Conservation (phyloP, 2,797 vertebrate genomes). For the Trachurus trachurus region DNA sequence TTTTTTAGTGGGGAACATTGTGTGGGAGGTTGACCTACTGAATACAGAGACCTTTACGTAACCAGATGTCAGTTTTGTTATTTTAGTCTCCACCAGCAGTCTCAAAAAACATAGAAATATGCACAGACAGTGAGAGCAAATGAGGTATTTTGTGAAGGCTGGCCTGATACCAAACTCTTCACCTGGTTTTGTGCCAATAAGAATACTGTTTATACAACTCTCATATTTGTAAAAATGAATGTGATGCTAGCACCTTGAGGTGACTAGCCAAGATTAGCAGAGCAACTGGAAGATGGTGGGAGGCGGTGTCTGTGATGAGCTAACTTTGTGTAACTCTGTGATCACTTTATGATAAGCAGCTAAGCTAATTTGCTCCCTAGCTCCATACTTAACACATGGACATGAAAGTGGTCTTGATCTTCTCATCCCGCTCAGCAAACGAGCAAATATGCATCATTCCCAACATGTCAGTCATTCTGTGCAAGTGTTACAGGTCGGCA, state of each 20-base stretch:
- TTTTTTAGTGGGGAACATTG: neutral
- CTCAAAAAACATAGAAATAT: neutral
- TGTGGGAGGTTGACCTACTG: neutral
- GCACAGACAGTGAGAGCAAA: constrained; percentile 1
- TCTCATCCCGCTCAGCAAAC: neutral
- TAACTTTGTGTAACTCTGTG: no score
- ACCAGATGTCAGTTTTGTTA: neutral
- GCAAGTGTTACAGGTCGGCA: neutral
- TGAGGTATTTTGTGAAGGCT: neutral
- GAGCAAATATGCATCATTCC: neutral
- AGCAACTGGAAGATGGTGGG: neutral
- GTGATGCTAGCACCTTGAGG: neutral
- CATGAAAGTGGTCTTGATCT: neutral
- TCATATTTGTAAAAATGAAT: neutral
- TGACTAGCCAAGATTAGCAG: neutral
- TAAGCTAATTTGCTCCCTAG: neutral
- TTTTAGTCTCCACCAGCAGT: neutral
- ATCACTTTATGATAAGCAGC: neutral
- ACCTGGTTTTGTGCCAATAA: neutral
- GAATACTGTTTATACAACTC: neutral
- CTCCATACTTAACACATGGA: neutral
- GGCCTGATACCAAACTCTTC: neutral
- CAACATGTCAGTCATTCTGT: neutral
- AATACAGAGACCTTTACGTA: neutral
- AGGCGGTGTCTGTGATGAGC: neutral